Evolutionary conservation across 2,888 invertebrate genomes (phyloP).

Genomic region (Pyrrhia umbra): DNA sequence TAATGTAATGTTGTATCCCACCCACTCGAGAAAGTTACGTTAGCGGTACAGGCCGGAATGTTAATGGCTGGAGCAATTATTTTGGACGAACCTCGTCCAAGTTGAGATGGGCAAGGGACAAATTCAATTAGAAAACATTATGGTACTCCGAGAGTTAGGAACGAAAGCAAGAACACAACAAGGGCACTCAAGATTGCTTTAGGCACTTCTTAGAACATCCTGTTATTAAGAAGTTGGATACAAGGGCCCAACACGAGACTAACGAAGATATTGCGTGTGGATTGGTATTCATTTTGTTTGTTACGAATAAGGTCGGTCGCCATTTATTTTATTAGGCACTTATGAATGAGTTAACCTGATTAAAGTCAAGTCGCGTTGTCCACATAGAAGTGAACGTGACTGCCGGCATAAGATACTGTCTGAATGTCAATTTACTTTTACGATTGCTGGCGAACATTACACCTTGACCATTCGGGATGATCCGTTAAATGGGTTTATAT

Average conservation of each 20-base stretch:
- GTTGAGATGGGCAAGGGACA: conserved; percentile 72
- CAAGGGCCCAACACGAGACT: conserved; percentile 61
- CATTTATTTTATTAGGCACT: conserved; percentile 66
- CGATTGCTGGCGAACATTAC: conserved; percentile 63
- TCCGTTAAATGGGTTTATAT: conserved; percentile 44
- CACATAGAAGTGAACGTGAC: conserved; percentile 77
- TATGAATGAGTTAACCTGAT: conserved; percentile 77
- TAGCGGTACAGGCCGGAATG: conserved; percentile 76
- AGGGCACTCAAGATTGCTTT: conserved; percentile 50
- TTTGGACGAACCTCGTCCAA: conserved; percentile 70
- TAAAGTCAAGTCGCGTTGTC: conserved; percentile 76
- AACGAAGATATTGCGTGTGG: conserved; percentile 63
- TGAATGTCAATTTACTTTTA: conserved; percentile 81
- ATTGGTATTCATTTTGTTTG: conserved; percentile 45
- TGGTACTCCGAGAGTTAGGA: conserved; percentile 33
- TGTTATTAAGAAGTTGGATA: conserved; percentile 45
- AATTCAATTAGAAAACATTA: conserved; percentile 67
- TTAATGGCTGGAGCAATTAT: conserved; percentile 82
- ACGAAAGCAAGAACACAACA: conserved; percentile 58
- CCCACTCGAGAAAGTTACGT: conserved; percentile 79
- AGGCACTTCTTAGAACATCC: conserved; percentile 42
- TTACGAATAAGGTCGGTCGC: conserved; percentile 56
- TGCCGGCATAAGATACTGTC: conserved; percentile 67
- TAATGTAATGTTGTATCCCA: conserved; percentile 69
- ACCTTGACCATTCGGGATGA: conserved; percentile 64